phyloP scores from a whole-genome alignment of 2,797 vertebrate genomes.

The Pantherophis vulpinus region DNA sequence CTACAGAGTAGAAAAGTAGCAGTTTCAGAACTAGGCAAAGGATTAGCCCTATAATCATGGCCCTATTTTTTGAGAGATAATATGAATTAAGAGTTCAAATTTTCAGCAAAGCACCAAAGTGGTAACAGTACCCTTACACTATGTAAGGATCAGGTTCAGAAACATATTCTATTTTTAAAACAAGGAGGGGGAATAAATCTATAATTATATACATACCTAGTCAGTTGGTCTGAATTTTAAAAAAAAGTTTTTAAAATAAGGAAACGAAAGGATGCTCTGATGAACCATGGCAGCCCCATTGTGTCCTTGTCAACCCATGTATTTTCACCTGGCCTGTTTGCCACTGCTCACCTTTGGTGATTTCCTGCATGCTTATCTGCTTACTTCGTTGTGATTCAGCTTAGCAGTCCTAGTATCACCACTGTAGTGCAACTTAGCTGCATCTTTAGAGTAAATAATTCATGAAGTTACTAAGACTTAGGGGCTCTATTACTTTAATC shows the following conservation, averaged over 20 bases:
- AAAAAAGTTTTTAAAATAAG: not conserved
- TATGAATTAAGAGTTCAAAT: not conserved
- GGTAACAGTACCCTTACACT: not conserved
- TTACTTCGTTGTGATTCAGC: not conserved
- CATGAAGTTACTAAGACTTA: not conserved
- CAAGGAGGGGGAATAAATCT: not conserved
- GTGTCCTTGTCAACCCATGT: not conserved
- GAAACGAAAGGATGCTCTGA: not conserved
- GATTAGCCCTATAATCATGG: not conserved
- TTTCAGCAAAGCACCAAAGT: not conserved
- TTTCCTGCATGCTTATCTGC: not conserved
- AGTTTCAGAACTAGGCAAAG: not conserved
- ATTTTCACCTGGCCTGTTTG: not conserved
- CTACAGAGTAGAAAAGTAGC: not conserved
- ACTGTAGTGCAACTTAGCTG: not conserved
- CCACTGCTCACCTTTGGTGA: not conserved
- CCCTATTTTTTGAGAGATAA: not conserved
- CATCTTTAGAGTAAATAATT: not conserved
- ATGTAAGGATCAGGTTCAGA: not conserved
- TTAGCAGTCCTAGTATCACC: not conserved
- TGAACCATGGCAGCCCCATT: not conserved
- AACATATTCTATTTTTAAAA: not conserved
- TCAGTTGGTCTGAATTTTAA: not conserved
- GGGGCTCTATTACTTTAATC: not conserved
- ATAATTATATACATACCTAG: not conserved